Conservation (phyloP, 2,888 invertebrate species). For the Frankliniella intonsa region DNA sequence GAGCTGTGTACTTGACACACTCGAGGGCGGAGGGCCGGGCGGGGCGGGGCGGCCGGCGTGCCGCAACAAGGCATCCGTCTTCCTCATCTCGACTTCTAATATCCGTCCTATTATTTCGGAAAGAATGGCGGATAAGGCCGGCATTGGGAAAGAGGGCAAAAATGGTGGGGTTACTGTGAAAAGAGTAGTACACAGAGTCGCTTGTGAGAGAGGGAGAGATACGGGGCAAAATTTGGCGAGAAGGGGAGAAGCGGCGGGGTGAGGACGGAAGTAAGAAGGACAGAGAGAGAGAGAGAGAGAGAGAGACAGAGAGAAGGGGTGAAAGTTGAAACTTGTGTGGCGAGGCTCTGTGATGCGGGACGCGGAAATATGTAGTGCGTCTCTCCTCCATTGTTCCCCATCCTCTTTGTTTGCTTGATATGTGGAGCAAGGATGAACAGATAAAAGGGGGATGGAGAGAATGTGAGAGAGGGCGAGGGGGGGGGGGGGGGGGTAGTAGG, state of each 20-base stretch:
- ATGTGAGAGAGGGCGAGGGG: background rate
- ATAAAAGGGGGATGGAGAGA: background rate
- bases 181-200: no score
- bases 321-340: background rate
- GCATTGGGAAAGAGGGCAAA: no score
- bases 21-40: background rate
- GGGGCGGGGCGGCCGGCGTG: background rate
- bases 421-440: constrained; percentile 16
- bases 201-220: no score
- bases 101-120: background rate
- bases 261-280: background rate
- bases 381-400: constrained; percentile 11
- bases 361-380: constrained; percentile 4
- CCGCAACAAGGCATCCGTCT: background rate
- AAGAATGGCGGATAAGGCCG: constrained; percentile 9
- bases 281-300: background rate
- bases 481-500: background rate
- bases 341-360: background rate
- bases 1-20: no score
- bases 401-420: constrained; percentile 18
- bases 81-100: constrained; percentile 13
- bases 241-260: background rate
- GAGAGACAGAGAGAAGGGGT: background rate
- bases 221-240: background rate
- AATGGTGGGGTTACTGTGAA: no score